Base-by-base conservation (phyloP, 2,113 vertebrate genomes). In the Elgaria multicarinata region DNA sequence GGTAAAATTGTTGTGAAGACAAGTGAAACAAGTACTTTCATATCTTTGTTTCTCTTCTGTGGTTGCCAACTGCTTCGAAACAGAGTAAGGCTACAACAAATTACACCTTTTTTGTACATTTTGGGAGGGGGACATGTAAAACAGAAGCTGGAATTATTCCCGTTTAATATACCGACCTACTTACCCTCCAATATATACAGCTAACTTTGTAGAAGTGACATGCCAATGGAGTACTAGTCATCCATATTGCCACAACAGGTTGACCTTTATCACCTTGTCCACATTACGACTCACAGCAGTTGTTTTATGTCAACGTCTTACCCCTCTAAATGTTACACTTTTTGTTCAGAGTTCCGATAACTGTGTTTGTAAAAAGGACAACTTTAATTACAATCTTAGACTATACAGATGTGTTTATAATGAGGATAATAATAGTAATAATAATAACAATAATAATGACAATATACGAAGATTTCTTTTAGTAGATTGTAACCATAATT, bases 31-130 rank as follows among this genome's bases (percentile, higher is more conserved):
- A 97, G 97, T 97, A 95, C 92, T 97, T 95, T 98, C 96, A 97
- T 98, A 98, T 98, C 97, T 98, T 97, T 98, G 95, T 98, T 98
- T 98, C 95, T 97, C 74, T 96, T 98, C 97, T 97, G 97, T 99
- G 98, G 98, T 98, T 97, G 98, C 97, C 98, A 98, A 98, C 98
- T 98, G 98, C 98, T 98, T 98, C 96, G 96, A 97, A 98, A 96
- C 97, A 97, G 95, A 95, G 94, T n/a, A 58, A 95, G 93, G 84
- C 94, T 95, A 95, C 92, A 95, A 95, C 85, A 93, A 95, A 93
- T 93, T 87, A 96, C 92, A 89, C 96, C 96, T 94, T 95, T 95
- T 97, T 95, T 97, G 95, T 97, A 96, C 96, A 96, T 95, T 96
- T 92, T 91, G 97, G 77, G 75, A 58, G 69, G 83, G 42, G 83